Base-by-base conservation (phyloP, 1,140 invertebrate genomes). In the Lucilia cuprina region DNA sequence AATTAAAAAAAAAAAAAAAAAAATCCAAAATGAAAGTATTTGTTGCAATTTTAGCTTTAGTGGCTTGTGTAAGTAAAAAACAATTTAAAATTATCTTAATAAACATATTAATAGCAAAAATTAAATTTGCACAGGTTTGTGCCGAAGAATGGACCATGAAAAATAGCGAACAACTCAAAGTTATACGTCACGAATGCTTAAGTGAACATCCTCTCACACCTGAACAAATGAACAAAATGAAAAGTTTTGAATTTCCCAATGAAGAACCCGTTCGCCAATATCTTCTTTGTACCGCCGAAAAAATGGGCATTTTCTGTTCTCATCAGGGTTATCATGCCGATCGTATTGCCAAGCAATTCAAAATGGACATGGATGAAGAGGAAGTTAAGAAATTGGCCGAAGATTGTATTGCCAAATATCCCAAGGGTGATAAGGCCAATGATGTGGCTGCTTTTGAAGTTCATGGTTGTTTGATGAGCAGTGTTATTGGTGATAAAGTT, bases 261-360 rank as follows among this genome's bases (percentile, higher is more conserved):
- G 89, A 89, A 80, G 60, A 80, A 7, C 83, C 88, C 14, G 88
- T 90, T 19, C 89, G 89, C n/a, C 82, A 89, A 47, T 90, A 89
- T 83, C 55, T 90, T 50, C 75, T 86, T 7, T 90, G 89, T 84
- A 86, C 87, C 10, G 88, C 89, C 70, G 82, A 65, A 30, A 90
- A 90, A 70, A 80, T 89, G 86, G 88, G 85, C 25, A 86, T 90
- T 50, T 90, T 90, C 88, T 90, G 89, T 85, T 84, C 70, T 34
- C 86, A 89, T 75, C 30, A 88, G 74, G 89, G 89, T 41, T 90
- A 88, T 82, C 89, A 90, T 84, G 86, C 88, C 47, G 89, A 90
- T 85, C 88, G 89, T 65, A 83, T 90, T 83, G 89, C 89, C 80
- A 89, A 89, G 83, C 89, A 90, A 85, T 90, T 90, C 84, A 89